These are phyloP conservation scores for Magallana gigas DNA, from an alignment of 1,140 invertebrate genomes.

Conservation along the genomic window DNA sequence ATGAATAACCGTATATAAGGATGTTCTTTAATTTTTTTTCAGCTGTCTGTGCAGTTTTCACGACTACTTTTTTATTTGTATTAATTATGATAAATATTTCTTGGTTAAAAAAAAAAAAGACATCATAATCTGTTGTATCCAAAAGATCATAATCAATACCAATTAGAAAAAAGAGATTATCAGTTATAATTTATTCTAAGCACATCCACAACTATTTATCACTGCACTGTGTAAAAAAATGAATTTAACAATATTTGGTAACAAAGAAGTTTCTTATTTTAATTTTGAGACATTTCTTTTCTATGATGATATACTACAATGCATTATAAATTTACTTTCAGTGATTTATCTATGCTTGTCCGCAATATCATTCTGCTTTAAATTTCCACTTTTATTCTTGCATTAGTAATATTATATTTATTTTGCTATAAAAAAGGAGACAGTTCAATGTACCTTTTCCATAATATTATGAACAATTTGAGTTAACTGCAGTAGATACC, in stretches of 20 bases:
- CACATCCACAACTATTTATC: no score
- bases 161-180: not conserved
- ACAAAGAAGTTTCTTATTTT: no score
- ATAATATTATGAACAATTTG: not conserved
- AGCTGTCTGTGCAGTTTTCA: not conserved
- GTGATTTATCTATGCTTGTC: no score
- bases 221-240: no score
- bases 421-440: not conserved
- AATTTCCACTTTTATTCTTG: not conserved
- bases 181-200: not conserved
- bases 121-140: not conserved
- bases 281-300: no score
- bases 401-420: not conserved
- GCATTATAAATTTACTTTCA: no score
- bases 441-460: not conserved
- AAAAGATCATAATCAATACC: not conserved
- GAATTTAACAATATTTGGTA: no score
- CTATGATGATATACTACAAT: no score
- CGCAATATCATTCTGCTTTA: no score
- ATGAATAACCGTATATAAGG: not conserved
- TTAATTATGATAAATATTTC: not conserved
- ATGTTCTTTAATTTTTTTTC: not conserved
- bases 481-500: not conserved
- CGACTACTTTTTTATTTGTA: not conserved
- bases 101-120: not conserved